Conservation (phyloP, 1,140 invertebrate genomes). For the Cataglyphis hispanica region DNA sequence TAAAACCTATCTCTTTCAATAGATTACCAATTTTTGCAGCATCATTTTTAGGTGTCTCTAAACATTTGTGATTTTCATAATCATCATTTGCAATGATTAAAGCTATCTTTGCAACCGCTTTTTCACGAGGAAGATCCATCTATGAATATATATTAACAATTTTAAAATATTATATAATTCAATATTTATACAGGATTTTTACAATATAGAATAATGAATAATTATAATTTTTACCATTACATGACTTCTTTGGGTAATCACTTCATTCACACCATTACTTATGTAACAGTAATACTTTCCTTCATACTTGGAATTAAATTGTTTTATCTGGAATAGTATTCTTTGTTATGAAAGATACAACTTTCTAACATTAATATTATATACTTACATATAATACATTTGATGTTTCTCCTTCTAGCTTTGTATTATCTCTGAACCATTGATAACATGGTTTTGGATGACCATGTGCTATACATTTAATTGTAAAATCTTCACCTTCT, state of each 20-base stretch:
- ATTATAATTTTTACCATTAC: slow-evolving; percentile 73
- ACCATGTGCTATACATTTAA: slow-evolving; percentile 76
- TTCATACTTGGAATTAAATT: slow-evolving; percentile 75
- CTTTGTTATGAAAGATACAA: neutral
- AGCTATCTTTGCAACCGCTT: slow-evolving; percentile 82
- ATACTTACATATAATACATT: slow-evolving; percentile 71
- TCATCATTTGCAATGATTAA: slow-evolving; percentile 82
- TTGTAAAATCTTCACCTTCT: slow-evolving; percentile 70
- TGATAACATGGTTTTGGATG: slow-evolving; percentile 78
- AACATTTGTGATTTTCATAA: slow-evolving; percentile 76
- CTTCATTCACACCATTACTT: slow-evolving; percentile 75
- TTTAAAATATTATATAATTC: slow-evolving; percentile 18
- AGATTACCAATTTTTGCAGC: slow-evolving; percentile 78
- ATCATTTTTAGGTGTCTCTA: slow-evolving; percentile 81
- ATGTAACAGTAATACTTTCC: slow-evolving; percentile 80
- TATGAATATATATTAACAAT: slow-evolving; percentile 45
- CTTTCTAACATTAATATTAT: neutral
- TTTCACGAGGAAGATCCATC: slow-evolving; percentile 75
- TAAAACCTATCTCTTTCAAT: slow-evolving; percentile 81
- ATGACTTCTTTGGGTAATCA: slow-evolving; percentile 71
- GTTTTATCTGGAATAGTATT: slow-evolving; percentile 74
- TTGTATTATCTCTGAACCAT: slow-evolving; percentile 81
- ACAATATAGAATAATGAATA: slow-evolving; percentile 1
- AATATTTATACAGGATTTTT: slow-evolving; percentile 32
- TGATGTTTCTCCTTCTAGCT: slow-evolving; percentile 75